Conservation (phyloP, 2,888 invertebrate genomes). For the Mystacides longicornis region DNA sequence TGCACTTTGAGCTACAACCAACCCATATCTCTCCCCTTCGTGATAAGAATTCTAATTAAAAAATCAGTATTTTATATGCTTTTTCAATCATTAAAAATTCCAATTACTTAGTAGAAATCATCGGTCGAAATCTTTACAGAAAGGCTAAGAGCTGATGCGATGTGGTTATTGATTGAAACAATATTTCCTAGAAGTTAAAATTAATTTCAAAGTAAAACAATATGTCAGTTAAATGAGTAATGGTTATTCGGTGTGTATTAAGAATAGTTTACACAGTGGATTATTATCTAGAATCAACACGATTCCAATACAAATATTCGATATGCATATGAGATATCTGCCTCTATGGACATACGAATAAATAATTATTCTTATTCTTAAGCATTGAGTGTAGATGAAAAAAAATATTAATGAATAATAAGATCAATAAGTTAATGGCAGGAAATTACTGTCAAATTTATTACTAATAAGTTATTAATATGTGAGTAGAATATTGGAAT, state of each 20-base stretch:
- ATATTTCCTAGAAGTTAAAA: not conserved
- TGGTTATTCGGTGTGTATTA: not conserved
- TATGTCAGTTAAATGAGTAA: not conserved
- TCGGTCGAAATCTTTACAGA: not conserved
- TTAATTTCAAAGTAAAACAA: not conserved
- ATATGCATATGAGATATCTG: not conserved
- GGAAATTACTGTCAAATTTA: slow-evolving; percentile 2
- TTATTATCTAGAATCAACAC: slow-evolving; percentile 1
- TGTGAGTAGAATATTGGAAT: not conserved
- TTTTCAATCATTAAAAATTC: not conserved
- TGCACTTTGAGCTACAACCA: slow-evolving; percentile 23
- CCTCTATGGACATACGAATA: too few species aligned
- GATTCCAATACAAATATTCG: slow-evolving; percentile 1
- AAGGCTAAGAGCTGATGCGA: too few species aligned
- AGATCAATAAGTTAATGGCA: not conserved
- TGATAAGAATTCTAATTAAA: slow-evolving; percentile 19
- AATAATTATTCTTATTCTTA: too few species aligned
- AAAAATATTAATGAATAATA: not conserved
- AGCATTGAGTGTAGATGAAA: not conserved
- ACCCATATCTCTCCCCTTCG: slow-evolving; percentile 19
- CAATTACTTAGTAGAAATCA: not conserved
- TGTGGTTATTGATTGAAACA: not conserved
- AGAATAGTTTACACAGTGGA: not conserved
- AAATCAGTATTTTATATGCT: too few species aligned
- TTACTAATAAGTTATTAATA: slow-evolving; percentile 2